These are phyloP conservation scores for Neomonachus schauinslandi DNA, from an alignment of 2,113 vertebrate species.

Conservation along the genomic window DNA sequence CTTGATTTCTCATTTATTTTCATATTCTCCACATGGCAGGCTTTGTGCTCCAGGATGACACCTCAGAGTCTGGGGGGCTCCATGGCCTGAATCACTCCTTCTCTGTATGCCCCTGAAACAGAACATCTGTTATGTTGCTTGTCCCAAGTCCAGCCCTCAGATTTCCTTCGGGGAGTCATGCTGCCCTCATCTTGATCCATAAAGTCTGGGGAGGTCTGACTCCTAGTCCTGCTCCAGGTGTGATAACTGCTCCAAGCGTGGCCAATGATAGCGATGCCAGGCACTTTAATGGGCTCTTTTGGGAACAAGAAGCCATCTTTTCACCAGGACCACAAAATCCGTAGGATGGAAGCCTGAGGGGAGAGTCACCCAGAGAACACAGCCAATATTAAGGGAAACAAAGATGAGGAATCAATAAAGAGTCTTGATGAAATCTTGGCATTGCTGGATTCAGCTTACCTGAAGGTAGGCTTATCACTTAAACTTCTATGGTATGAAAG, in stretches of 20 bases:
- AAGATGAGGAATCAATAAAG: not conserved
- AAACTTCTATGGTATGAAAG: not conserved
- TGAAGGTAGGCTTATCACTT: not conserved
- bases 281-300: not conserved
- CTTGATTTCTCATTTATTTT: not conserved
- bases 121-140: not conserved
- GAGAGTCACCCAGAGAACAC: not conserved
- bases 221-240: too few species aligned
- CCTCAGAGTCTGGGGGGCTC: not conserved
- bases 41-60: not conserved
- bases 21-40: not conserved
- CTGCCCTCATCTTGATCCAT: not conserved
- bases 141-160: too few species aligned
- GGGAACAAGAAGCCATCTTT: not conserved
- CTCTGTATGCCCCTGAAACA: not conserved
- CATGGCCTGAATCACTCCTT: accelerated
- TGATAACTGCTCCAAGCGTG: not conserved
- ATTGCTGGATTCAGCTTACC: not conserved
- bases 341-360: not conserved
- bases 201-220: not conserved
- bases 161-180: not conserved
- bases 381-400: not conserved
- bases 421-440: not conserved
- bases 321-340: not conserved
- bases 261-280: not conserved